Percentiles rank a stretch among this genome's conserved stretches.
These are phyloP conservation scores for Mohoua ochrocephala DNA, from an alignment of 2,113 vertebrate species.

Conservation along the genomic window DNA sequence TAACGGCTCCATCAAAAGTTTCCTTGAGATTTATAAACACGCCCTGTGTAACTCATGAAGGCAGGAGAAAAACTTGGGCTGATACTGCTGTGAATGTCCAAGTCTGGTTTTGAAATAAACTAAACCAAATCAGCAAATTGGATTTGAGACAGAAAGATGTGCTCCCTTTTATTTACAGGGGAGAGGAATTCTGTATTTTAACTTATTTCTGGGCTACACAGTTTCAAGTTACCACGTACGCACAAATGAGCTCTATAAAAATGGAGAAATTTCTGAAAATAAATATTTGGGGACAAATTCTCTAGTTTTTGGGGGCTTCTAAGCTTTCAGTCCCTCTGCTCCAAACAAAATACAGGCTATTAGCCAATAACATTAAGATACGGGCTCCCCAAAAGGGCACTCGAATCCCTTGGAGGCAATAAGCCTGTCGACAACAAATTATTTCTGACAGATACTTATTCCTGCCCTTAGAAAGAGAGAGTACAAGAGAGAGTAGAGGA, in stretches of 20 bases:
- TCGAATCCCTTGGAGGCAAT: constrained; percentile 5
- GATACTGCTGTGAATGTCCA: background rate
- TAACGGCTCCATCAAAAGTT: constrained; percentile 2
- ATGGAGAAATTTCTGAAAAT: background rate
- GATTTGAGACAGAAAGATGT: background rate
- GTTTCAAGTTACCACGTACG: rapidly evolving
- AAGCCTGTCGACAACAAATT: constrained; percentile 19
- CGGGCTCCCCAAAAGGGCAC: constrained; percentile 41
- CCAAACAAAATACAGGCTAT: background rate
- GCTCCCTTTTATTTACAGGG: background rate
- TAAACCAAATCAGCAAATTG: background rate
- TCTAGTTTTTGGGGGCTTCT: background rate
- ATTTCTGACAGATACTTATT: constrained; percentile 48
- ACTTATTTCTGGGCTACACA: background rate
- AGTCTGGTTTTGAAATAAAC: background rate
- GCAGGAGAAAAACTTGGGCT: background rate
- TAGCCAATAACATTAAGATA: background rate
- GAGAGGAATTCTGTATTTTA: background rate
- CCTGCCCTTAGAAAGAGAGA: constrained; percentile 2
- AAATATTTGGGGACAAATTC: background rate
- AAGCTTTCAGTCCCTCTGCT: background rate
- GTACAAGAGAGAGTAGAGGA: background rate
- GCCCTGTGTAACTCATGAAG: background rate
- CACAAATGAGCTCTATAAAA: background rate
- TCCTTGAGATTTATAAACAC: background rate